These are phyloP conservation scores for Parelbella ahira DNA, from an alignment of 2,888 invertebrate species.

Conservation along the genomic window DNA sequence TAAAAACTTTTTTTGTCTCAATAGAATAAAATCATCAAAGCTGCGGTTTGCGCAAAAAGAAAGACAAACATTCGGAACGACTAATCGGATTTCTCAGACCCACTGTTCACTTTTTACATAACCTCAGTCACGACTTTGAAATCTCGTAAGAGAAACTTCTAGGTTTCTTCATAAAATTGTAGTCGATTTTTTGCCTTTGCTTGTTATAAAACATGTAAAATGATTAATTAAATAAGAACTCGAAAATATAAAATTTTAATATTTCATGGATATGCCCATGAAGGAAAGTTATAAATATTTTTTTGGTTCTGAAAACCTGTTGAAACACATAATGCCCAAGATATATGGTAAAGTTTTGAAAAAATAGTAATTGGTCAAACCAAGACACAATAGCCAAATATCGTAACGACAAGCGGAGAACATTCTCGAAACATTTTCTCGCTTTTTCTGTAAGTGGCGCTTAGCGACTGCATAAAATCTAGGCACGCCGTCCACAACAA, in stretches of 20 bases:
- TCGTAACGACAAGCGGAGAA: not conserved
- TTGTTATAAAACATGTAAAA: too few species aligned
- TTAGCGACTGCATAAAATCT: constrained; percentile 30
- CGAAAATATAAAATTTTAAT: too few species aligned
- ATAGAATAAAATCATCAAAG: constrained; percentile 9
- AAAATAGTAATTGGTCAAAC: too few species aligned
- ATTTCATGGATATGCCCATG: too few species aligned
- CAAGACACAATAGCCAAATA: too few species aligned
- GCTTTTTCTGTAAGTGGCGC: constrained; percentile 31
- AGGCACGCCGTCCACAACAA: constrained; percentile 39
- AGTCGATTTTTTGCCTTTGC: too few species aligned
- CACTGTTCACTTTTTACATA: constrained; percentile 21
- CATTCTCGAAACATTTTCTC: constrained; percentile 3
- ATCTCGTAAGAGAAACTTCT: constrained; percentile 13
- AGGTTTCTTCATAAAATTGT: constrained; percentile 2
- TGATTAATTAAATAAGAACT: too few species aligned
- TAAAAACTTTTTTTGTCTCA: constrained; percentile 5
- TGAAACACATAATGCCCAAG: too few species aligned
- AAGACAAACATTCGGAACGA: constrained; percentile 20
- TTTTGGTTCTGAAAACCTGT: too few species aligned
- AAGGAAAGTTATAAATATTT: too few species aligned
- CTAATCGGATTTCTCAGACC: constrained; percentile 24
- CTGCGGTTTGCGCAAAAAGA: constrained; percentile 10
- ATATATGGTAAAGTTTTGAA: too few species aligned
- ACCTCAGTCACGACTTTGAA: constrained; percentile 22